Evolutionary conservation across 1,140 invertebrate genomes (phyloP), one percentile per base, ranked within the genome.

Genomic region (Penaeus japonicus): DNA sequence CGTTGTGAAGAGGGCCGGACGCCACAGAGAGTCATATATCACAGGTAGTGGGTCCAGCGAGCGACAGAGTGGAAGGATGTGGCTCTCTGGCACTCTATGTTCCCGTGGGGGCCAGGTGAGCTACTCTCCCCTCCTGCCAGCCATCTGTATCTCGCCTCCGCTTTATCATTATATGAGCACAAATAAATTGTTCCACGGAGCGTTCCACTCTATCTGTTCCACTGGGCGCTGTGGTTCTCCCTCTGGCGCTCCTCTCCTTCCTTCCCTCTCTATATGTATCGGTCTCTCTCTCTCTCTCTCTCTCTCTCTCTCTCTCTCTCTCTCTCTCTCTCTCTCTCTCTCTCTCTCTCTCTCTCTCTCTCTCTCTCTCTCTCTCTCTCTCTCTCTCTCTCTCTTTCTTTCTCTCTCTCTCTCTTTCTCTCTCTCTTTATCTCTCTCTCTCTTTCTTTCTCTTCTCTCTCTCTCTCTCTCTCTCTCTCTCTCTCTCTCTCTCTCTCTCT

Each of bases 61-160:
- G 86, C 78, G 86, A 87, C 79, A 73, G 86, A 87, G 86, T 87
- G 86, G 86, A 87, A 87, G 86, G 86, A 87, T 87, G 86, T 87
- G 79, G 86, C 86, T 35, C 62, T 81, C 47, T 87, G 79, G 86
- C 86, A 87, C 86, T 87, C 65, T 39, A 20, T 79, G 73, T 47
- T 87, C 86, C 86, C 86, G n/a, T 15, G 86, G 86, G 86, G 62
- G 20, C 80, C 79, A 83, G 86, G 79, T 82, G 80, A 83, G 62
- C 79, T 22, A 82, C 65, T 75, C 65, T 83, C 24, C 53, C 79
- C 53, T 54, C 79, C 70, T 32, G 27, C 35, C 35, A 15, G 15
- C 70, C 70, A 73, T 73, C 70, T 32, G 27, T 73, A 73, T 73
- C 12, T 32, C 70, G 27, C 70, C 47, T 47, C 47, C 47, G 47